Evolutionary conservation across 2,888 invertebrate genomes (phyloP).

Genomic region (Nemoura dubitans): DNA sequence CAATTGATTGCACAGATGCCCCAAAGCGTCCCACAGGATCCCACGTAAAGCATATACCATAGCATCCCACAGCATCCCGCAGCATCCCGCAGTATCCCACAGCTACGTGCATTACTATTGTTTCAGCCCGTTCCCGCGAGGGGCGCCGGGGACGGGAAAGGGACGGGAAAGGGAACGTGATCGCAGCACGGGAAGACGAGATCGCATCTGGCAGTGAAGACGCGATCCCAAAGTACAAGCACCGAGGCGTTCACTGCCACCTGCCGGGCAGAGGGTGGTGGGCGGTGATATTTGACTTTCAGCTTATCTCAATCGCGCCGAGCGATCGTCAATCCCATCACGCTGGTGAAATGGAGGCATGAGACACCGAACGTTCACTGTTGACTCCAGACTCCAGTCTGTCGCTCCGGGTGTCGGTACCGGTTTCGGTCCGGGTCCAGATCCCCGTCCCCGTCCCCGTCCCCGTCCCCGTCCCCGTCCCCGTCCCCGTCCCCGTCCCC

Average conservation of each 20-base stretch:
- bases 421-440: too few species aligned
- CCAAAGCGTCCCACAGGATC: too few species aligned
- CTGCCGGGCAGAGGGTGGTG: background rate
- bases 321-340: constrained; percentile 17
- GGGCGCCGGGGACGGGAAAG: background rate
- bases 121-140: background rate
- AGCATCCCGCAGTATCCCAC: too few species aligned
- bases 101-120: background rate
- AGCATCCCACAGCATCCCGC: too few species aligned
- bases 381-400: too few species aligned
- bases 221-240: background rate
- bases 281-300: constrained; percentile 19
- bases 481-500: too few species aligned
- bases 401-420: too few species aligned
- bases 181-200: background rate
- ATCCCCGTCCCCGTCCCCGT: too few species aligned
- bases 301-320: background rate
- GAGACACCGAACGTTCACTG: too few species aligned
- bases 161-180: background rate
- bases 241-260: constrained; percentile 13
- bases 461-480: too few species aligned
- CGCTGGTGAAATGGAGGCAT: background rate
- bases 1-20: background rate
- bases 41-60: too few species aligned
- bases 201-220: constrained; percentile 2